Base-by-base conservation (phyloP, 2,797 vertebrate species). In the Sebastes minor region DNA sequence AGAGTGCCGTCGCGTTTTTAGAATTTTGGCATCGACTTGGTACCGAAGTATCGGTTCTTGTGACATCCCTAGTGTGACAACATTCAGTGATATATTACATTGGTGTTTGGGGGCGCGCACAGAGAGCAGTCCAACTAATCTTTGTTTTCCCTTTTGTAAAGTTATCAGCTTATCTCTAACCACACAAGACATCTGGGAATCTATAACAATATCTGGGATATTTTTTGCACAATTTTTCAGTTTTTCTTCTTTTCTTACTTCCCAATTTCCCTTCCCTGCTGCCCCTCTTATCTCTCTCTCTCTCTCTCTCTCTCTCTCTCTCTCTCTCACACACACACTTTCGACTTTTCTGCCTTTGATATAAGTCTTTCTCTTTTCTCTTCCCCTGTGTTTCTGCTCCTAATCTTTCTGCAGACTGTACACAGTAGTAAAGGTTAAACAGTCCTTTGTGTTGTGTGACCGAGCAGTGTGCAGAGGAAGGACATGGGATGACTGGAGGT, bases 381-480 rank as follows among this genome's bases (percentile, higher is more conserved):
- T 52, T 52, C 28, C n/a, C 9, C 5, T 16, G 8, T 35, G 9
- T 35, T 60, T 57, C 42, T 53, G 49, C 70, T n/a, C n/a, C 69
- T 57, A 56, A 46, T 70, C 14, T 71, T n/a, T 23, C 16, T 32
- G 20, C 27, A 14, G 13, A 20, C 52, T 64, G 30, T 56, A 63
- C 33, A 53, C 61, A 28, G 61, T 20, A 52, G 53, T 10, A 42
- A 61, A 69, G 32, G 38, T 71, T 22, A 35, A 77, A 64, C 69
- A 23, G 7, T 35, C 32, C 23, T 79, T 83, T 78, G 46, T 83
- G 71, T 78, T 52, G 46, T 70, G n/a, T 76, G 35, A 63, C 28
- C 14, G 1, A 65, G 32, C 59, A 25, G n/a, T 65, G 38, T 33
- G 42, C 57, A 81, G 57, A 52, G n/a, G 59, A 64, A 57, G 63